A percentile compares a stretch with the other conserved stretches of the same genome.
phyloP scores from a whole-genome alignment of 2,113 vertebrate species.

The Ranitomeya imitator region DNA sequence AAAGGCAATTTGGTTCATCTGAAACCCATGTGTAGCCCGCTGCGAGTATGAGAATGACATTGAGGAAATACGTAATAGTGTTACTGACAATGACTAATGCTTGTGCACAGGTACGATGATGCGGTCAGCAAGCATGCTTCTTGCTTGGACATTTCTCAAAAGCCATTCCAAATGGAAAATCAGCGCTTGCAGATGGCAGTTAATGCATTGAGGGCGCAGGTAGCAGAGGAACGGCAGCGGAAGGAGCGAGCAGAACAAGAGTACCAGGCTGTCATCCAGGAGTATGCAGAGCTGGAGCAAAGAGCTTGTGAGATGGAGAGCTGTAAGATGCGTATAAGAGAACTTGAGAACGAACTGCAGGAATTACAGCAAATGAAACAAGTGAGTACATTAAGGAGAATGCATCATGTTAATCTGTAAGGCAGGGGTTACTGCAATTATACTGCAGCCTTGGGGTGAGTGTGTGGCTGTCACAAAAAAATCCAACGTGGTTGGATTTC shows the following conservation, averaged over 20 bases:
- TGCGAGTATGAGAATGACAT: background rate
- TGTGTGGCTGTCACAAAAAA: too few relatives aligned
- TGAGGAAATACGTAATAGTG: background rate
- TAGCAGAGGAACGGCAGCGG: constrained; percentile 84
- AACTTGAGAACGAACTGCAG: constrained; percentile 91
- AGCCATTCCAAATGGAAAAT: constrained; percentile 86
- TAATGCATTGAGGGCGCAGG: constrained; percentile 79
- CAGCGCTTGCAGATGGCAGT: constrained; percentile 84
- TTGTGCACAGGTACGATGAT: constrained; percentile 81
- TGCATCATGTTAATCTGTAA: background rate
- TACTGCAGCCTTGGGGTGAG: too few relatives aligned
- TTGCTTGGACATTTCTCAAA: constrained; percentile 80
- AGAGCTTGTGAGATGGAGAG: constrained; percentile 86
- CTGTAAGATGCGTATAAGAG: constrained; percentile 88
- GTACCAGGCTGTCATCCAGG: constrained; percentile 83
- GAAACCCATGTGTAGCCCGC: background rate
- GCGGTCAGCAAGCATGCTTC: constrained; percentile 82
- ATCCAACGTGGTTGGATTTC: too few relatives aligned
- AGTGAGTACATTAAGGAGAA: constrained; percentile 20
- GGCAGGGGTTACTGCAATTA: background rate
- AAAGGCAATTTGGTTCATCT: too few relatives aligned
- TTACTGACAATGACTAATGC: background rate
- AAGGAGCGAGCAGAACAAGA: constrained; percentile 86
- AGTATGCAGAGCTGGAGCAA: constrained; percentile 88
- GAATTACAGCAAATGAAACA: constrained; percentile 95